phyloP scores from a whole-genome alignment of 1,140 invertebrate genomes.

The Drosophila bifasciata region DNA sequence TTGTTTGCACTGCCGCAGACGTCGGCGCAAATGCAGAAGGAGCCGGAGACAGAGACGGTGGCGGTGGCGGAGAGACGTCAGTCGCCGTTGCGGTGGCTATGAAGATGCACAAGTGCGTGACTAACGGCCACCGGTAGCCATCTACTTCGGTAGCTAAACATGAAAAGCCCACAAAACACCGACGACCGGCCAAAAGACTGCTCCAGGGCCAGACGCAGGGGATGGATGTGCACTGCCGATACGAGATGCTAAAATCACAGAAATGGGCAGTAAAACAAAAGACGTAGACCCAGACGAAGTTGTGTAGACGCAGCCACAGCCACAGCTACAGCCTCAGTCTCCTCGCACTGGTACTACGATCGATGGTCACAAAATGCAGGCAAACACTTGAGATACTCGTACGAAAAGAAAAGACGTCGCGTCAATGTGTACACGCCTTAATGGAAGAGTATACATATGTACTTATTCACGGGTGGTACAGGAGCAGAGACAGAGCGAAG shows the following conservation, averaged over 20 bases:
- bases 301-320: constrained; percentile 3
- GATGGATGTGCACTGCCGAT: constrained; percentile 6
- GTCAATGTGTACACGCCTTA: constrained; percentile 81
- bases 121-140: constrained; percentile 81
- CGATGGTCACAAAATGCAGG: constrained; percentile 72
- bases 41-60: constrained; percentile 23
- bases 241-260: constrained; percentile 70
- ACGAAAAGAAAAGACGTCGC: constrained; percentile 52
- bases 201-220: constrained; percentile 8
- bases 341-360: constrained; percentile 10
- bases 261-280: constrained; percentile 77
- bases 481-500: constrained; percentile 16
- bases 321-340: too few relatives aligned
- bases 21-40: constrained; percentile 40
- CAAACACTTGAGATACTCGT: constrained; percentile 69
- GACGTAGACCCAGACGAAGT: constrained; percentile 22
- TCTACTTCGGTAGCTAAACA: constrained; percentile 81
- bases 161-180: constrained; percentile 55
- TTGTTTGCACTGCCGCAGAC: constrained; percentile 62
- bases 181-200: too few relatives aligned
- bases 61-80: constrained; percentile 8
- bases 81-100: constrained; percentile 28
- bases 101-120: constrained; percentile 78
- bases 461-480: constrained; percentile 22
- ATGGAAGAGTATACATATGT: constrained; percentile 72